Evolutionary conservation across 2,888 invertebrate species (phyloP).

Genomic region (Copidosoma aretas): DNA sequence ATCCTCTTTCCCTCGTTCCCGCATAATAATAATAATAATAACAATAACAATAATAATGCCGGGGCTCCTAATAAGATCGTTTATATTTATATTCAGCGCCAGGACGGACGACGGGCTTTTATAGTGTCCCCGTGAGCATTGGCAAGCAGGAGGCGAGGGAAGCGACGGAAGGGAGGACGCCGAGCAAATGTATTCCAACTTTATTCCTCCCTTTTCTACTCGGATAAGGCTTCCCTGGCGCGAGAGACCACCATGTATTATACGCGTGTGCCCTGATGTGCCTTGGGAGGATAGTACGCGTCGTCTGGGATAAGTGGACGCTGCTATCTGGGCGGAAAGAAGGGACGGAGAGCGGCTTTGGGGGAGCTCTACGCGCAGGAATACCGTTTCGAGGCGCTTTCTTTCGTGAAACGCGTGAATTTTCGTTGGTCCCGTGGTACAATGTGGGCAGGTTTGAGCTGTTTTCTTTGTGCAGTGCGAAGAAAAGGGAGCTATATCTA

Average conservation of each 20-base stretch:
- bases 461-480: too few relatives aligned
- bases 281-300: too few relatives aligned
- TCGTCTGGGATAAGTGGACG: conserved; percentile 1
- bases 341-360: not conserved
- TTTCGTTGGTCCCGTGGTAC: not conserved
- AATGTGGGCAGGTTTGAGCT: not conserved
- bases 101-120: conserved; percentile 47
- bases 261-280: too few relatives aligned
- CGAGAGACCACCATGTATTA: not conserved
- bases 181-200: not conserved
- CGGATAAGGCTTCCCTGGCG: not conserved
- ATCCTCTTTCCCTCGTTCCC: not conserved
- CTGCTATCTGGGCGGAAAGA: not conserved
- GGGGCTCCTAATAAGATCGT: conserved; percentile 52
- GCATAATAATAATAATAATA: too few relatives aligned
- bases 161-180: not conserved
- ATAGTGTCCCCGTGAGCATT: conserved; percentile 42
- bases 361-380: conserved; percentile 1
- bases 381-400: conserved; percentile 21
- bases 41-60: too few relatives aligned
- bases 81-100: conserved; percentile 58
- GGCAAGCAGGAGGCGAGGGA: not conserved
- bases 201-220: conserved; percentile 1
- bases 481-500: too few relatives aligned
- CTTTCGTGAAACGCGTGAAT: not conserved